Conservation (phyloP, 2,113 vertebrate genomes). For the Tiliqua scincoides region DNA sequence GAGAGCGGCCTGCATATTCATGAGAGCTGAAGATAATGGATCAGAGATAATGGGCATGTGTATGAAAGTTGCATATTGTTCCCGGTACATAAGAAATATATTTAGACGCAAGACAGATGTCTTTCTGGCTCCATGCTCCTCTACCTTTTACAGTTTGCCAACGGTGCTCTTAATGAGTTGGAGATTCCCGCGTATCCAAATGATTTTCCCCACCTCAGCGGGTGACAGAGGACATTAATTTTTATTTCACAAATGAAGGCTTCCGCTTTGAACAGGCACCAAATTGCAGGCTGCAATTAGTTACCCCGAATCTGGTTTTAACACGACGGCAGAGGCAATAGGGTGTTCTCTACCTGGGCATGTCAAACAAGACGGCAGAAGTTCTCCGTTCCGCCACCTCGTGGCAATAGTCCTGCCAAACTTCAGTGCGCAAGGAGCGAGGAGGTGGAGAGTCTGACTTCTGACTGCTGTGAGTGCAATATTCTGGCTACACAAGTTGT, state of each 20-base stretch:
- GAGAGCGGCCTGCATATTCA: fast-evolving
- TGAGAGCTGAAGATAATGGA: background rate
- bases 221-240: constrained; percentile 35
- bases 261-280: background rate
- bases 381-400: background rate
- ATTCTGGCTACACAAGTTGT: too few species aligned
- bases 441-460: too few species aligned
- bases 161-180: background rate
- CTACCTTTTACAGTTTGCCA: constrained; percentile 26
- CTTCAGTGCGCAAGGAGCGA: background rate
- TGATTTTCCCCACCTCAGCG: constrained; percentile 10
- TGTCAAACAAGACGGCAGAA: background rate
- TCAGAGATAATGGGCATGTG: background rate
- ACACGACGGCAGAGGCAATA: background rate
- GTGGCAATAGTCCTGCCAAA: background rate
- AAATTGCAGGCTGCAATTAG: background rate
- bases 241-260: constrained; percentile 38
- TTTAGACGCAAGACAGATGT: constrained; percentile 17
- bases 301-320: background rate
- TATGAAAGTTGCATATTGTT: fast-evolving
- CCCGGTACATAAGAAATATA: background rate
- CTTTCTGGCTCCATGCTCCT: background rate
- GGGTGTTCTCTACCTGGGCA: background rate
- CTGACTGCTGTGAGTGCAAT: too few species aligned
- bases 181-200: background rate